Percentiles rank a stretch among this genome's conserved stretches.
phyloP scores from a whole-genome alignment of 2,888 invertebrate species.

The Volucella inflata region DNA sequence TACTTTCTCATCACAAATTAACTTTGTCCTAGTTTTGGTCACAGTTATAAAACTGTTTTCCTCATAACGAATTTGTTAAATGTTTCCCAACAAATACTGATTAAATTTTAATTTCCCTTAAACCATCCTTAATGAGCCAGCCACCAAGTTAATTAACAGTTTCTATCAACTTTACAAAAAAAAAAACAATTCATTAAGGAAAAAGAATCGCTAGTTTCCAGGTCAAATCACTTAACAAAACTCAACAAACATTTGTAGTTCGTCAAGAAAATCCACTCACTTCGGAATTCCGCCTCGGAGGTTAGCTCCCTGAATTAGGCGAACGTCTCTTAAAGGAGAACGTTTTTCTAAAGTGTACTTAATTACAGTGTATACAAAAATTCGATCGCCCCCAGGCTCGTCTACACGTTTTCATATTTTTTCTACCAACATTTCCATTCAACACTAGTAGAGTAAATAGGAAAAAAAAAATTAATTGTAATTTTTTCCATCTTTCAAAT shows the following conservation, averaged over 20 bases:
- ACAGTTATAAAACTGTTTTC: no score
- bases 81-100: no score
- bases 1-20: no score
- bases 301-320: conserved; percentile 57
- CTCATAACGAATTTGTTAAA: no score
- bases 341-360: conserved; percentile 52
- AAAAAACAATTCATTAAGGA: neutral
- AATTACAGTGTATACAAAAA: conserved; percentile 54
- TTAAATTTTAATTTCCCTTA: no score
- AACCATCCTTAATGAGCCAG: no score
- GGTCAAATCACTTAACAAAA: conserved; percentile 44
- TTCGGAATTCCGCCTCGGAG: conserved; percentile 46
- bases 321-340: conserved; percentile 16
- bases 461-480: conserved; percentile 1
- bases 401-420: conserved; percentile 23
- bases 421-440: conserved; percentile 18
- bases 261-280: conserved; percentile 23
- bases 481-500: conserved; percentile 17
- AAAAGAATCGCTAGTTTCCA: neutral
- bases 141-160: neutral
- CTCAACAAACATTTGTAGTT: conserved; percentile 42
- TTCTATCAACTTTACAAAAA: neutral
- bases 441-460: conserved; percentile 54
- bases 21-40: no score
- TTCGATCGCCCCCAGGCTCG: conserved; percentile 18